phyloP scores from a whole-genome alignment of 2,113 vertebrate species.

The Datnioides undecimradiatus region DNA sequence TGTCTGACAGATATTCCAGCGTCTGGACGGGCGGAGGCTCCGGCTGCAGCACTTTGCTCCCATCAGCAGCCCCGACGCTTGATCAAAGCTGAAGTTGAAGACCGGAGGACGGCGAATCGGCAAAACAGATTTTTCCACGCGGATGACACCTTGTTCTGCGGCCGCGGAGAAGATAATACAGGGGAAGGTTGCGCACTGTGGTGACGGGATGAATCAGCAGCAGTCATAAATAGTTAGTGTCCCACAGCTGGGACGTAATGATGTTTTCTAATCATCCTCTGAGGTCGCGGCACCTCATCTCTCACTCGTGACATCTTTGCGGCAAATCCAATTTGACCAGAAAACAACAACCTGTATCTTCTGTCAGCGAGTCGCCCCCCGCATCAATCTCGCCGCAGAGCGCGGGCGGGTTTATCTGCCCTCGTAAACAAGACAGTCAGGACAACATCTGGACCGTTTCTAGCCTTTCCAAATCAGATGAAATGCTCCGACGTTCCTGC shows the following conservation, averaged over 20 bases:
- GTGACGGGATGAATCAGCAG: conserved; percentile 58
- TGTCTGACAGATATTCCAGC: conserved; percentile 70
- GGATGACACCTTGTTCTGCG: conserved; percentile 60
- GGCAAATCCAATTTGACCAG: conserved; percentile 72
- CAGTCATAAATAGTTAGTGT: conserved; percentile 71
- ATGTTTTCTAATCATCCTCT: conserved; percentile 66
- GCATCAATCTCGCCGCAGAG: conserved; percentile 42
- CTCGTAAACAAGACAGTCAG: conserved; percentile 21
- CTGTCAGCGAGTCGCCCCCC: conserved; percentile 36
- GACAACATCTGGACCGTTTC: conserved; percentile 27
- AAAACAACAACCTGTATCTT: conserved; percentile 57
- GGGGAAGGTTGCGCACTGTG: conserved; percentile 40
- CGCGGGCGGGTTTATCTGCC: conserved; percentile 1
- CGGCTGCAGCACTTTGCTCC: conserved; percentile 62
- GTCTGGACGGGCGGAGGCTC: conserved; percentile 27
- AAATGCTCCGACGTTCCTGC: neutral
- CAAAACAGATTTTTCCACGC: conserved; percentile 55
- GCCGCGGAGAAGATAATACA: conserved; percentile 33
- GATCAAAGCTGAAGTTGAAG: conserved; percentile 77
- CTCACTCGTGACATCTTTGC: conserved; percentile 52
- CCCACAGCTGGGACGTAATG: conserved; percentile 59
- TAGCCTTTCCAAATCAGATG: conserved; percentile 1
- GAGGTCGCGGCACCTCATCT: conserved; percentile 68
- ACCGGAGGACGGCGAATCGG: conserved; percentile 40
- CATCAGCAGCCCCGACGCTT: conserved; percentile 55